phyloP scores from a whole-genome alignment of 2,888 invertebrate genomes.

The Luffia ferchaultella region DNA sequence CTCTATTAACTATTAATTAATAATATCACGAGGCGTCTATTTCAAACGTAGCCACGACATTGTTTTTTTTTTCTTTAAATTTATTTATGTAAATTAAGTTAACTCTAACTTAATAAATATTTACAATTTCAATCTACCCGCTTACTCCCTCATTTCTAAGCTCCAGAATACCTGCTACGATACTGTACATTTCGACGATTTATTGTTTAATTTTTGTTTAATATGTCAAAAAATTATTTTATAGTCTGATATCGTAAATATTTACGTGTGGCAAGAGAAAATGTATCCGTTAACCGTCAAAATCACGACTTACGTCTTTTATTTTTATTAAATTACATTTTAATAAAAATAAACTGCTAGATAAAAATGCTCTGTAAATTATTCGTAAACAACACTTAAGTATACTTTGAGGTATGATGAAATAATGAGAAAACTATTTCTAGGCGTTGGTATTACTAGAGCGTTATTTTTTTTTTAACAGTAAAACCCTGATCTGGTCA shows the following conservation, averaged over 20 bases:
- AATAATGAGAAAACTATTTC: conserved; percentile 56
- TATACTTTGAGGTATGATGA: conserved; percentile 26
- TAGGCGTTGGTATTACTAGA: conserved; percentile 46
- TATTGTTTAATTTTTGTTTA: background rate
- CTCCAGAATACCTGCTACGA: conserved; percentile 27
- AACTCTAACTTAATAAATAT: conserved; percentile 48
- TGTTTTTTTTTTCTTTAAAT: conserved; percentile 25
- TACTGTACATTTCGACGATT: background rate
- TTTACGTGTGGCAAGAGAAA: background rate
- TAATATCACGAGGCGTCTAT: conserved; percentile 63
- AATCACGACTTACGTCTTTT: no score
- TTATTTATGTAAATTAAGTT: conserved; percentile 32
- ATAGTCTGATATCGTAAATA: background rate
- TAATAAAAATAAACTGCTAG: no score
- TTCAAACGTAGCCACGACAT: conserved; percentile 54
- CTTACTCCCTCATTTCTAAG: conserved; percentile 45
- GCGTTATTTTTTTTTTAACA: no score
- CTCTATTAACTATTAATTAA: conserved; percentile 45
- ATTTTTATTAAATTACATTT: no score
- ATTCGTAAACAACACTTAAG: conserved; percentile 1
- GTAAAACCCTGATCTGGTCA: no score
- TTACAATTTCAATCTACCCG: conserved; percentile 61
- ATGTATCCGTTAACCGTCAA: no score
- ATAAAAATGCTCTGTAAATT: background rate
- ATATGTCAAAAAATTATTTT: background rate